phyloP scores from a whole-genome alignment of 2,113 vertebrate species.

The Sander vitreus region DNA sequence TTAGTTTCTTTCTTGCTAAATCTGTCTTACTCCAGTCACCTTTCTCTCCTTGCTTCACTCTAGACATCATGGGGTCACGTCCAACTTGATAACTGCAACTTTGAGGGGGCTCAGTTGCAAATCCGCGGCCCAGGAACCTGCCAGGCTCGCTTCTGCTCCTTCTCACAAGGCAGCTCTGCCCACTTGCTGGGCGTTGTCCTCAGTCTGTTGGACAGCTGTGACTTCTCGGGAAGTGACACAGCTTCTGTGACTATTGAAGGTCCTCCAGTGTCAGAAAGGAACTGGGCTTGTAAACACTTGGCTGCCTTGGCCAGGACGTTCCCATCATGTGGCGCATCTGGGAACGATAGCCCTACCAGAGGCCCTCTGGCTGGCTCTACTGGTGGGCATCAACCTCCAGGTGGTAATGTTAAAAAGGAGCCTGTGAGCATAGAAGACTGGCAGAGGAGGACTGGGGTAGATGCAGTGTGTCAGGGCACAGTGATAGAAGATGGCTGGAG shows the following conservation, averaged over 20 bases:
- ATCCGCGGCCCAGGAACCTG: slow-evolving; percentile 90
- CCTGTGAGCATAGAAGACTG: slow-evolving; percentile 62
- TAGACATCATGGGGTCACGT: slow-evolving; percentile 92
- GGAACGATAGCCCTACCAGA: slow-evolving; percentile 21
- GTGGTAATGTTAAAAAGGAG: slow-evolving; percentile 74
- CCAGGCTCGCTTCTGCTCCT: slow-evolving; percentile 93
- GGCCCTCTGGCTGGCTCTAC: slow-evolving; percentile 21
- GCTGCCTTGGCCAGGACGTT: slow-evolving; percentile 85
- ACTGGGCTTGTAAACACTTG: slow-evolving; percentile 94
- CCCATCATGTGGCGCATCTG: slow-evolving; percentile 46
- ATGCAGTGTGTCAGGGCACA: slow-evolving; percentile 72
- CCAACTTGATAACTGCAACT: slow-evolving; percentile 93
- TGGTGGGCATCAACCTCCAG: slow-evolving; percentile 32
- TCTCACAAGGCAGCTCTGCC: slow-evolving; percentile 89
- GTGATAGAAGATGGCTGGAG: slow-evolving; percentile 84
- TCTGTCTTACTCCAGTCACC: not conserved
- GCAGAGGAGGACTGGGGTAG: slow-evolving; percentile 71
- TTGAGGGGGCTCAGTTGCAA: slow-evolving; percentile 91
- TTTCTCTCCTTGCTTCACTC: slow-evolving; percentile 16
- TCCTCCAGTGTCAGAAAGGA: slow-evolving; percentile 88
- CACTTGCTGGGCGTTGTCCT: slow-evolving; percentile 88
- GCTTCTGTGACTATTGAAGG: slow-evolving; percentile 93
- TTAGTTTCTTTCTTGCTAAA: slow-evolving; percentile 13
- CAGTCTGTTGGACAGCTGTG: slow-evolving; percentile 92
- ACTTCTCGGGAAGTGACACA: slow-evolving; percentile 91